Base-by-base conservation (phyloP, 2,888 invertebrate species). In the Ochropleura leucogaster region DNA sequence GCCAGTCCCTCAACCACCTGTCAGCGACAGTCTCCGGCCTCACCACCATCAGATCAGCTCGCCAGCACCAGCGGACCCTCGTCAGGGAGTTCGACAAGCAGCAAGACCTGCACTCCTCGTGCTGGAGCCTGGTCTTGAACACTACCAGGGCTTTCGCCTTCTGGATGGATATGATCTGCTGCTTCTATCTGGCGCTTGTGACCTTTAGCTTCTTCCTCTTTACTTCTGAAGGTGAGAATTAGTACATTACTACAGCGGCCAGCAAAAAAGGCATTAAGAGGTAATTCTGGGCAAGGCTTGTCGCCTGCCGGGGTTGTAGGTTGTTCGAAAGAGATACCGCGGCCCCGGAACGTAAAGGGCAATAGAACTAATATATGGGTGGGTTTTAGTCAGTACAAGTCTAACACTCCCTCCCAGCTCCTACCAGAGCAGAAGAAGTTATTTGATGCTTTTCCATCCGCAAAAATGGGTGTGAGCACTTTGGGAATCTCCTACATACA, bases 1-100 rank as follows among this genome's bases (percentile, higher is more conserved):
- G 98, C 87, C 99, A 99, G 18, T 98, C 99, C 0, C 98, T 98
- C 89, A 98, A 98, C 70, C 98, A 99, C 92, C 94, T 99, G 30
- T 98, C 97, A 79, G 98, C 98, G 0, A 98, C 98, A 0, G 96
- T 99, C 3, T 97, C 98, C 85, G 99, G 99, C 0, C 94, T 99
- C 4, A 97, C 98, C 5, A 98, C 98, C 0, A 98, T 99, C 74
- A 95, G 99, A 63, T 98, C 98, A 0, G 98, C 98, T 70, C 96
- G 97, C 16, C 97, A 97, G 0, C 96, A 97, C 66, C 97, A 98
- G 91, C 94, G 97, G 10, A 97, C 97, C 14, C 97, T 99, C 53
- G 97, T 97, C 10, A 94, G 95, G 30, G 98, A 98, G 90, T 98
- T 98, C 90, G 98, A 98, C 90, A 96, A 96, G 72, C 97, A 97